phyloP scores from a whole-genome alignment of 2,888 invertebrate species.

The Tetheella fluctuosa region DNA sequence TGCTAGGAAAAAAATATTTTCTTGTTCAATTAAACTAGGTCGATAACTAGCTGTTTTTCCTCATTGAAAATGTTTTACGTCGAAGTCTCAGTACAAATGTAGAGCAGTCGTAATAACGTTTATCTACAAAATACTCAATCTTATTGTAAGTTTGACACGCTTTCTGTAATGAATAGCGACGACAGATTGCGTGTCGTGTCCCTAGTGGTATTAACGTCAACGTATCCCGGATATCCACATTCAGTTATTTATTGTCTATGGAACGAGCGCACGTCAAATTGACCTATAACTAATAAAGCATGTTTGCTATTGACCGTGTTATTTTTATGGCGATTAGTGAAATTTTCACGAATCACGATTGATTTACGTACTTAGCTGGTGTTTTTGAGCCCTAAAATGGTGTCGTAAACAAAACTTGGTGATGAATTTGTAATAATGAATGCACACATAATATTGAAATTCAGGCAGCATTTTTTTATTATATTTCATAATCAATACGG shows the following conservation, averaged over 20 bases:
- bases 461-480: too few relatives aligned
- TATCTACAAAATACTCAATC: conserved; percentile 42
- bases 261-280: conserved; percentile 39
- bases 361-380: conserved; percentile 7
- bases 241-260: conserved; percentile 58
- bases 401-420: not conserved
- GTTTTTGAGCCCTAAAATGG: not conserved
- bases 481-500: too few relatives aligned
- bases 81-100: conserved; percentile 8
- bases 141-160: conserved; percentile 46
- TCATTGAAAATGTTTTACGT: too few relatives aligned
- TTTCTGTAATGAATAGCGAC: conserved; percentile 46
- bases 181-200: conserved; percentile 46
- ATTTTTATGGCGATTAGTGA: conserved; percentile 28
- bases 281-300: conserved; percentile 43
- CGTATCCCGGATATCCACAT: conserved; percentile 57
- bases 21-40: not conserved
- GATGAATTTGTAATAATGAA: too few relatives aligned
- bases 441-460: too few relatives aligned
- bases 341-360: conserved; percentile 20
- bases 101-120: conserved; percentile 18
- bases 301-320: conserved; percentile 49
- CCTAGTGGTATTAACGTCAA: conserved; percentile 48
- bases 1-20: not conserved
- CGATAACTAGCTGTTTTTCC: not conserved